phyloP scores from a whole-genome alignment of 2,797 vertebrate species.

The Ispidina picta region DNA sequence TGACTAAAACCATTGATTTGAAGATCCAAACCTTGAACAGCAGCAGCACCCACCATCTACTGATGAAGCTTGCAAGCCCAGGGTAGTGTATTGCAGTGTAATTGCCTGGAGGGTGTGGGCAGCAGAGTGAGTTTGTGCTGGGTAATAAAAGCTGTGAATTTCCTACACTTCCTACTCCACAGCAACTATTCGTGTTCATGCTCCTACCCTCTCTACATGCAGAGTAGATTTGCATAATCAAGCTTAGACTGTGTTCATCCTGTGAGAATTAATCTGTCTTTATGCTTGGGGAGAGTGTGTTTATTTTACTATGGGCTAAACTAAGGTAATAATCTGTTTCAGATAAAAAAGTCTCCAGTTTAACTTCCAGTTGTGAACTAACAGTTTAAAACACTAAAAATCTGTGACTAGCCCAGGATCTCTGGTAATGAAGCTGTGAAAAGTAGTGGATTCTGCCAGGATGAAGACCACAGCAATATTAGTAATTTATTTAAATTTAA shows the following conservation, averaged over 20 bases:
- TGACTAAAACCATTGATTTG: accelerated
- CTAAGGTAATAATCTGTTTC: not conserved
- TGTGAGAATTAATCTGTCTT: not conserved
- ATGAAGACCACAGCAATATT: not conserved
- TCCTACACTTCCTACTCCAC: not conserved
- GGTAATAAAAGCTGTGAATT: constrained; percentile 3
- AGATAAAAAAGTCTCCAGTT: constrained; percentile 5
- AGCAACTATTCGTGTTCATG: not conserved
- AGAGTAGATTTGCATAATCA: not conserved
- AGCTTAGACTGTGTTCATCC: not conserved
- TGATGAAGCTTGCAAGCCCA: accelerated
- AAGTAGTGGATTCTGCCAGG: not conserved
- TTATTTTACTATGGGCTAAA: not conserved
- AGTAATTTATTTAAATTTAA: not conserved
- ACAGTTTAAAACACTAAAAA: not conserved
- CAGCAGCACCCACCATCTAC: accelerated
- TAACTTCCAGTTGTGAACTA: not conserved
- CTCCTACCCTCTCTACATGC: accelerated
- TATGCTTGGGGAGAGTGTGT: not conserved
- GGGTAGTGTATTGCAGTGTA: not conserved
- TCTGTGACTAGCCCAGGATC: not conserved
- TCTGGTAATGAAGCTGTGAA: not conserved
- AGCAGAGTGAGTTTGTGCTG: not conserved
- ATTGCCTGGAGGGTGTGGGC: accelerated
- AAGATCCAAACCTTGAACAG: not conserved